Percentiles rank a stretch among this genome's conserved stretches.
Conservation (phyloP, 1,140 invertebrate genomes). For the Drosophila lini region DNA sequence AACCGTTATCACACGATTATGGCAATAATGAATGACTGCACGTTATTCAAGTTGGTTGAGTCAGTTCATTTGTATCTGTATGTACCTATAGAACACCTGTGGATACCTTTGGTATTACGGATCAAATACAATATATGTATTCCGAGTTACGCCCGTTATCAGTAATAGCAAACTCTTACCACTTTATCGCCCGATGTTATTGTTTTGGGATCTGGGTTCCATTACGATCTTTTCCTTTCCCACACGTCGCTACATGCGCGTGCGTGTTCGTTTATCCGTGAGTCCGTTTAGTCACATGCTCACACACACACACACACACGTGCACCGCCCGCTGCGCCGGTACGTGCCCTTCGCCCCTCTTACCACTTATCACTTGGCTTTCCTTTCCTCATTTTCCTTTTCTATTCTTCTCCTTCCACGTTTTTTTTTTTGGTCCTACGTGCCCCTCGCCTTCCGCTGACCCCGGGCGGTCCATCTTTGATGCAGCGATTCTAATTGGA, state of each 20-base stretch:
- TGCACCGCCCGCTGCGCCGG: slow-evolving; percentile 35
- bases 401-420: not conserved
- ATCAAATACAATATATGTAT: too few species aligned
- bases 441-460: slow-evolving; percentile 24
- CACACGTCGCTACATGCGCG: slow-evolving; percentile 39
- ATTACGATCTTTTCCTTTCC: slow-evolving; percentile 1
- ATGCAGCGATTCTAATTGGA: slow-evolving; percentile 42
- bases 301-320: slow-evolving; percentile 17
- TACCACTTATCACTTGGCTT: slow-evolving; percentile 14
- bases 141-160: not conserved
- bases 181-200: not conserved
- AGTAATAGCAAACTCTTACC: not conserved
- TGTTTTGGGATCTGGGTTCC: not conserved
- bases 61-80: too few species aligned
- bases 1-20: too few species aligned
- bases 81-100: too few species aligned
- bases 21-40: too few species aligned
- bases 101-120: too few species aligned
- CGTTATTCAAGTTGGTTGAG: too few species aligned
- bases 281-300: slow-evolving; percentile 1
- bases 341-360: slow-evolving; percentile 35
- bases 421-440: slow-evolving; percentile 13
- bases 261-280: slow-evolving; percentile 11
- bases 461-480: slow-evolving; percentile 29
- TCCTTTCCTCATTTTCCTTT: not conserved